Evolutionary conservation across 2,113 vertebrate species (phyloP).

Genomic region (Lasiurus cinereus): DNA sequence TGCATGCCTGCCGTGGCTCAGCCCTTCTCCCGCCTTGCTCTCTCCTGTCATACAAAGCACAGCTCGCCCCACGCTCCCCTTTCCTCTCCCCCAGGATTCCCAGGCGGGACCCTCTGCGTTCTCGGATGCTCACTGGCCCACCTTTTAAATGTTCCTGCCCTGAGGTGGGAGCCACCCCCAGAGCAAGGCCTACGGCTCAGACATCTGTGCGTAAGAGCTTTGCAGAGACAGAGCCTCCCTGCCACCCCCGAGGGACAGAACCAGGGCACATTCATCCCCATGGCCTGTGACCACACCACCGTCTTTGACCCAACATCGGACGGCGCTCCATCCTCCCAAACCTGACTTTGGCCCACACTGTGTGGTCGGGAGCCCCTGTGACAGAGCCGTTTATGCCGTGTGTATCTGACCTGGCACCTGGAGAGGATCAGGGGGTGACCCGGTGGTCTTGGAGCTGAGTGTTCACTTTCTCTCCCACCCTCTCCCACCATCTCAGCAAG

Average conservation of each 20-base stretch:
- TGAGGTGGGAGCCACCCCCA: background rate
- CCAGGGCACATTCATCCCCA: background rate
- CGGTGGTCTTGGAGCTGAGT: background rate
- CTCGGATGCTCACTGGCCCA: background rate
- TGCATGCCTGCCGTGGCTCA: background rate
- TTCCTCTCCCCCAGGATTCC: background rate
- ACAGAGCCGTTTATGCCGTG: background rate
- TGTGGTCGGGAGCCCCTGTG: background rate
- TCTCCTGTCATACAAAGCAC: background rate
- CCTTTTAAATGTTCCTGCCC: background rate
- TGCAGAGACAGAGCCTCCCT: background rate
- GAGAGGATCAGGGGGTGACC: background rate
- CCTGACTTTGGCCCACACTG: background rate
- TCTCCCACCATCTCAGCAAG: background rate
- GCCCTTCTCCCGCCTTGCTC: background rate
- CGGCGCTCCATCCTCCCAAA: background rate
- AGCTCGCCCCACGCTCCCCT: accelerated
- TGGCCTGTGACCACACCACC: background rate
- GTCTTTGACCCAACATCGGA: background rate
- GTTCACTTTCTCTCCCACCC: background rate
- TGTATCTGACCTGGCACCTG: background rate
- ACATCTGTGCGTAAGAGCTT: background rate
- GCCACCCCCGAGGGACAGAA: background rate
- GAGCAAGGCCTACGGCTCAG: background rate
- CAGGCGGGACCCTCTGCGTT: background rate